Base-by-base conservation (phyloP, 2,797 vertebrate species). In the Dicrostonyx torquatus region DNA sequence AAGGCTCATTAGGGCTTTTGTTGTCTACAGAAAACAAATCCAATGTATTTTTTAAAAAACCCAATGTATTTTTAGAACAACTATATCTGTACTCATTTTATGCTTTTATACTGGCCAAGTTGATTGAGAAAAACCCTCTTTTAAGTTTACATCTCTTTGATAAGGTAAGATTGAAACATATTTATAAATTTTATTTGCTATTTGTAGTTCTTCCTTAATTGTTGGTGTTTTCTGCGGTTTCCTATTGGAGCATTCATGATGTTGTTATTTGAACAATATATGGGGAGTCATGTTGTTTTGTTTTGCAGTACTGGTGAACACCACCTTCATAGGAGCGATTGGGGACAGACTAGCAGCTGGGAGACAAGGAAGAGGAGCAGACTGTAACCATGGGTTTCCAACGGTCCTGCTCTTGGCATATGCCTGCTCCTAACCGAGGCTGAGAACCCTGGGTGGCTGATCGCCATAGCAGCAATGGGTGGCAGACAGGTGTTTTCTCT, bases 151-250 rank as follows among this genome's bases (percentile, higher is more conserved):
- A 82, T 90, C 50, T 20, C 45, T 92, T 85, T 92, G 78, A 80
- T 88, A 88, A 93, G 55, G 55, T 79, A 11, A 87, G 75, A 29
- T 77, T 76, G 40, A 92, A 95, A 95, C 82, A 12, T 34, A 20
- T 87, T 80, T 6, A 3, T 70, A 62, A 40, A 4, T 85, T 89
- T 77, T 88, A 66, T 90, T 84, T 53, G 26, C 26, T 87, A 70
- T 55, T 92, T 82, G 26, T 79, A 75, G 64, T 91, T 87, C 76
- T 92, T 91, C 73, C 24, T 91, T 80, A 94, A 75, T 79, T 66
- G 31, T 91, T 60, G 50, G 0, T 75, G 53, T 89, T 96, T 90
- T n/a, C 88, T 96, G 77, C 26, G 29, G 1, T 55, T 87, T 89
- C 83, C 48, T 55, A 43, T 24, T 89, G 68, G 8, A 20, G 29